Evolutionary conservation across 2,797 vertebrate species (phyloP).

Genomic region (Erpetoichthys calabaricus): DNA sequence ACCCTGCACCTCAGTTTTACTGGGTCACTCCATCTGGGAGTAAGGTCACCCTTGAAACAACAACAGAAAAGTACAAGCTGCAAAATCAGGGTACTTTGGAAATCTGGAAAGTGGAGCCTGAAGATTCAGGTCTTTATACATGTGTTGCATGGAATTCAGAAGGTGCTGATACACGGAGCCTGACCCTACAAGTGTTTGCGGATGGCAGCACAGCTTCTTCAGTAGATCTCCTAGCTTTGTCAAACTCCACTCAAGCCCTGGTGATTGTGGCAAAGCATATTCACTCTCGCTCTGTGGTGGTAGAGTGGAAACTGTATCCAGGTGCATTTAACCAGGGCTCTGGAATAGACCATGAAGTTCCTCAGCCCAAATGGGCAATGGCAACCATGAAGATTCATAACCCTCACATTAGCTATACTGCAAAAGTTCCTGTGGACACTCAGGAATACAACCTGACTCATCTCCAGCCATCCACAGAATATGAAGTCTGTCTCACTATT

Average conservation of each 20-base stretch:
- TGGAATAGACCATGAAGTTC: slow-evolving; percentile 23
- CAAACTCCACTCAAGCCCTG: slow-evolving; percentile 32
- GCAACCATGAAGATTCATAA: slow-evolving; percentile 62
- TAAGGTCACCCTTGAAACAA: slow-evolving; percentile 45
- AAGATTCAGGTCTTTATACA: slow-evolving; percentile 56
- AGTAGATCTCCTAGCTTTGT: slow-evolving; percentile 1
- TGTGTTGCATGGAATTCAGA: slow-evolving; percentile 60
- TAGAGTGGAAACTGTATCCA: slow-evolving; percentile 55
- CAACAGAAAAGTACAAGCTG: slow-evolving; percentile 40
- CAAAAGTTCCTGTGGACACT: slow-evolving; percentile 58
- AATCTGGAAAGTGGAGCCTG: slow-evolving; percentile 40
- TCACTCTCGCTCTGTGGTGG: slow-evolving; percentile 56
- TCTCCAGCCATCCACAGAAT: slow-evolving; percentile 56
- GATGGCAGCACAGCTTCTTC: slow-evolving; percentile 7
- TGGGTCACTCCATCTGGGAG: slow-evolving; percentile 63
- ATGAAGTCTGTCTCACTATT: slow-evolving; percentile 59
- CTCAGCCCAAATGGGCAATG: slow-evolving; percentile 45
- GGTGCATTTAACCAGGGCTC: slow-evolving; percentile 9
- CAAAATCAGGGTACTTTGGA: slow-evolving; percentile 48
- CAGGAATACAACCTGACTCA: slow-evolving; percentile 69
- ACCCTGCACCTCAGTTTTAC: slow-evolving; percentile 59
- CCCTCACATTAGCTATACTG: slow-evolving; percentile 60
- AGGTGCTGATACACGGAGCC: slow-evolving; percentile 52
- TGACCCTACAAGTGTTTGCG: slow-evolving; percentile 41
- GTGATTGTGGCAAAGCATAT: slow-evolving; percentile 48